Conservation (phyloP, 2,888 invertebrate species). For the Cataglyphis albicans region DNA sequence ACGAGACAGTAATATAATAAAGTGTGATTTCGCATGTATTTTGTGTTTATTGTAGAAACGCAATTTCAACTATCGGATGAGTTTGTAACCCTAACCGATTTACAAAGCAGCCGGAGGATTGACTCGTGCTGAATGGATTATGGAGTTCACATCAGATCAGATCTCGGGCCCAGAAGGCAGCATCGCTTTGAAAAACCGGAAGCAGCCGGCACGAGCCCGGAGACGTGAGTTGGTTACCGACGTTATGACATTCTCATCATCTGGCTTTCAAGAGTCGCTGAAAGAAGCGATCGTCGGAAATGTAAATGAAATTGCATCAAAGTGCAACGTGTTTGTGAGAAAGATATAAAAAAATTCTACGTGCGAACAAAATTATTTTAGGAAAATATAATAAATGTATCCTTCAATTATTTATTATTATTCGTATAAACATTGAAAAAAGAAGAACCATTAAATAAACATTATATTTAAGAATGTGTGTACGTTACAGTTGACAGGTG, state of each 20-base stretch:
- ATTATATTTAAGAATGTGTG: slow-evolving; percentile 46
- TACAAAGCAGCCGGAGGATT: slow-evolving; percentile 45
- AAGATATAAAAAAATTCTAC: not conserved
- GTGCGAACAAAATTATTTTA: not conserved
- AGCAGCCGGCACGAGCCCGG: slow-evolving; percentile 82
- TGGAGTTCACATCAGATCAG: slow-evolving; percentile 70
- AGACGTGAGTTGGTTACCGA: slow-evolving; percentile 76
- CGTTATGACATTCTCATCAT: slow-evolving; percentile 68
- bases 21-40: not conserved
- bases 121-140: slow-evolving; percentile 73
- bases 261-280: slow-evolving; percentile 65
- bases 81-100: slow-evolving; percentile 15
- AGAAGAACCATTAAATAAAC: not conserved
- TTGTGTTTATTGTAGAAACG: not conserved
- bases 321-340: not conserved
- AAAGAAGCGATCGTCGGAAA: slow-evolving; percentile 36
- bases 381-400: not conserved
- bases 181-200: slow-evolving; percentile 77
- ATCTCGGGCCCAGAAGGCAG: slow-evolving; percentile 70
- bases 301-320: slow-evolving; percentile 27
- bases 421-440: slow-evolving; percentile 4
- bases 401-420: not conserved
- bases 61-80: slow-evolving; percentile 5
- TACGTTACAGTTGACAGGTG: slow-evolving; percentile 81
- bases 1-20: not conserved